These are phyloP conservation scores for Eriosoma lanigerum DNA, from an alignment of 1,140 invertebrate species.

Conservation along the genomic window DNA sequence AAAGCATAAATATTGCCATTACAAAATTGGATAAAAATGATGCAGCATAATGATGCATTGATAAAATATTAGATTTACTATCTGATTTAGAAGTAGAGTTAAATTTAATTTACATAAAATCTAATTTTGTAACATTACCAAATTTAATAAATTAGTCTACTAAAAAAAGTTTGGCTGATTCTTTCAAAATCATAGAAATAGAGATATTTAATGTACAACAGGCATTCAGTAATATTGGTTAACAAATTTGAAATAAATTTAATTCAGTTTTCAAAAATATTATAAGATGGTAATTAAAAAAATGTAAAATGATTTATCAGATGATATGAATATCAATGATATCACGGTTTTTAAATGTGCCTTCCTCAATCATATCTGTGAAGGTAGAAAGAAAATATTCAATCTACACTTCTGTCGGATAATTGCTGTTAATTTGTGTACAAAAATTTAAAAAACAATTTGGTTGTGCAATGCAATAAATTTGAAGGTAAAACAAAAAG, in stretches of 20 bases:
- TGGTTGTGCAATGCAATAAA: neutral
- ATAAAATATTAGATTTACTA: neutral
- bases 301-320: neutral
- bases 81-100: neutral
- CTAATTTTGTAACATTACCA: neutral
- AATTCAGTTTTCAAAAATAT: neutral
- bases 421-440: neutral
- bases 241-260: neutral
- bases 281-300: neutral
- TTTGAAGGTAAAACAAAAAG: neutral
- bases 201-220: neutral
- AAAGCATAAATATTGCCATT: neutral
- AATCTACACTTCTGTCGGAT: neutral
- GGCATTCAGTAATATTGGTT: neutral
- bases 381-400: neutral
- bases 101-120: slow-evolving; percentile 5
- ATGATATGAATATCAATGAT: neutral
- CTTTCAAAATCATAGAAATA: neutral
- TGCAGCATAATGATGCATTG: neutral
- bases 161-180: neutral
- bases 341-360: neutral
- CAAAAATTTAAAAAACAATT: neutral
- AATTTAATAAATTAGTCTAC: neutral
- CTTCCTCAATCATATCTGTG: neutral
- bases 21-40: neutral